Evolutionary conservation across 2,888 invertebrate genomes (phyloP), one percentile per base, ranked within the genome.

Genomic region (Yponomeuta cagnagella): DNA sequence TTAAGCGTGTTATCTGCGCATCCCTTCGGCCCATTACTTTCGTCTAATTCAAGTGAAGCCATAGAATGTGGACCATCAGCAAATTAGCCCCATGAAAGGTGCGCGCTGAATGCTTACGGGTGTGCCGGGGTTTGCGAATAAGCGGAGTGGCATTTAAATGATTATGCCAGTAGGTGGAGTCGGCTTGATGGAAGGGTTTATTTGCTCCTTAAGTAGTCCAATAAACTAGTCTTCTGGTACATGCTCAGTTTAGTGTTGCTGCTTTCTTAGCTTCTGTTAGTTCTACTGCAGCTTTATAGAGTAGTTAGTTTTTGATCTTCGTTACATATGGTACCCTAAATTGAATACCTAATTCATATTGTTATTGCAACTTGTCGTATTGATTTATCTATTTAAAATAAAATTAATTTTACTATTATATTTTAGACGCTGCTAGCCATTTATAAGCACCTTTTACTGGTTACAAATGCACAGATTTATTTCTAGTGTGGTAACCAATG

Each of bases 51-150:
- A 80, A 81, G 80, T 82, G 79, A 80, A 80, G 78, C 77, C 76
- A 79, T 83, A 80, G 80, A 84, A 84, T 81, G 79, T 80, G 74
- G 80, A 82, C 84, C 86, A 88, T 88, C 87, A 88, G 86, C 83
- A 86, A 87, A 90, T 89, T 88, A 82, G 84, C 87, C 86, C 88
- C 90, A 90, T 90, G 89, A 91, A 91, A 91, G 88, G 88, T 89
- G 84, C 82, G 84, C 78, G 78, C 73, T 86, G 85, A 88, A 89
- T 87, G 85, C 82, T 69, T 9, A 12, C n/a, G 69, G 33, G 33
- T 52, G 12, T 69, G 52, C 31, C 58, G 52, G 48, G 68, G 48
- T 15, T 58, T 58, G 52, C 52, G 52, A 15, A 58, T 58, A 58
- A 15, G 15, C 15, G 52, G 52, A 12, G 52, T 58, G 52, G 15